Base-by-base conservation (phyloP, 2,888 invertebrate species). In the Notodonta ziczac region DNA sequence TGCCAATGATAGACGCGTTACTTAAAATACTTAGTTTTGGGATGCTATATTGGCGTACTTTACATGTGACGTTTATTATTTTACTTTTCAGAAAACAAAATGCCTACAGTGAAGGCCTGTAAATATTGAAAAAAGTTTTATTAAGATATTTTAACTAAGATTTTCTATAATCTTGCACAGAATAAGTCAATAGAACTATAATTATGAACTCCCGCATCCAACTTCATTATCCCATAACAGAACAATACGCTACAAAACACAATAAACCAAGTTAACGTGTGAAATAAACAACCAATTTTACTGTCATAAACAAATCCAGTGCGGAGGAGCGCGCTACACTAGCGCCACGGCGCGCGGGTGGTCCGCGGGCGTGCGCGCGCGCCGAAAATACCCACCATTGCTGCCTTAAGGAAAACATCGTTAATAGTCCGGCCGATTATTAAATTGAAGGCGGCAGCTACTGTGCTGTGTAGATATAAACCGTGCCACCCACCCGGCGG, bases 331-430 rank as follows among this genome's bases (percentile, higher is more conserved):
- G 61, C 63, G 68, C 68, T 70, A 76, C 74, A 69, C 73, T 81
- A 85, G 85, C 86, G 84, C 84, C 82, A 70, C 76, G 66, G 71
- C 52, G 72, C 81, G 79, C 85, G 90, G 92, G 92, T 92, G 92
- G 93, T 91, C 92, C 59, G 60, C 58, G 42, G 61, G 60, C 60
- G 85, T 86, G 84, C 82, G 61, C 69, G 78, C 83, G 81, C 82
- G 82, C 84, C 90, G 80, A 73, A 91, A 93, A 93, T 93, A 92
- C 84, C 86, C 79, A 74, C 81, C 77, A 82, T 81, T 76, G 80
- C 83, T 80, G 86, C 83, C 85, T 84, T 86, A 91, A 89, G 90
- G 90, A 92, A 91, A 93, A 91, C 92, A 90, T 90, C 87, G 90
- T 92, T 90, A 89, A 90, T 86, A 85, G 85, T 74, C 80, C 73